Base-by-base conservation (phyloP, 2,113 vertebrate species). In the Salvelinus sp. region DNA sequence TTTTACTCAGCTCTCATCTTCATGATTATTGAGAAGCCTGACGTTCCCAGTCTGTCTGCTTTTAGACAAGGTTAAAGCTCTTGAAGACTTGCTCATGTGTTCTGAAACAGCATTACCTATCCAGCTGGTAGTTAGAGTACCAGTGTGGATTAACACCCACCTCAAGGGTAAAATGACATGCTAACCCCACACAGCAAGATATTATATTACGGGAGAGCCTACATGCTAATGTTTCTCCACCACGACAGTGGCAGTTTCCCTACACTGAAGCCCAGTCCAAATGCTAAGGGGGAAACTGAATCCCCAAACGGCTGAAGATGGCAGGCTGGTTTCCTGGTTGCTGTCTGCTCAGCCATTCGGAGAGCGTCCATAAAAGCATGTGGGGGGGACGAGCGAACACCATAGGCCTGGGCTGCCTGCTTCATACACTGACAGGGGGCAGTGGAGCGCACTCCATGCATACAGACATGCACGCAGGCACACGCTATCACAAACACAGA, bases 321-420 rank as follows among this genome's bases (percentile, higher is more conserved):
- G 14, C 18, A 14, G 7, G 6, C 2, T 68, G 16, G 66, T 68
- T 76, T 86, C 67, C 77, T 44, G 71, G 74, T 84, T 85, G 80
- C 70, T 76, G 82, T 75, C 75, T 82, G 77, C 67, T 89, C 86
- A 82, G 88, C 85, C 87, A 77, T 86, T 84, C 69, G 74, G 54
- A 60, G 50, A 84, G 74, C 54, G 50, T 79, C 16, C 71, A 20
- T 66, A 66, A 66, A 66, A 66, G 27, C 64, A 72, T 50, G 58
- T 74, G 58, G 30, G 62, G 60, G 84, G 67, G 70, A 74, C 67
- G 27, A 48, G n/a, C 58, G n/a, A 62, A 76, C 64, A 81, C 67
- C 58, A 62, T 13, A 62, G 58, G 58, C n/a, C 18, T 62, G 58
- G 16, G 16, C n/a, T 62, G 20, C n/a, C 76, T 79, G 16, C 16